Percentiles rank a stretch among this genome's conserved stretches.
phyloP scores from a whole-genome alignment of 2,888 invertebrate species.

The Cybosia mesomella region DNA sequence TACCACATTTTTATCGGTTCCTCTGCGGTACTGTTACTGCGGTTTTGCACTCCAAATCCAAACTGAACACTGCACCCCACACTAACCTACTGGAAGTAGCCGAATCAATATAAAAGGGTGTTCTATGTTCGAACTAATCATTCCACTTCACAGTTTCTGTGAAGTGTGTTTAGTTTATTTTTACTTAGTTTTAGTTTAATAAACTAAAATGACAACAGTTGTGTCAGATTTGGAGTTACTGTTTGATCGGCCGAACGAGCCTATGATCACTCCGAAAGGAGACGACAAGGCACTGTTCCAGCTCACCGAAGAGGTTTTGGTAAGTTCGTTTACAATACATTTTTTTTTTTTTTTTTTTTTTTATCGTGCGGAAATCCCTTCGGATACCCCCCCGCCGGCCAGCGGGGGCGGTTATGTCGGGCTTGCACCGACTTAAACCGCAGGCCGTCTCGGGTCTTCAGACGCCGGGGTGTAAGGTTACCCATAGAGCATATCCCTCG shows the following conservation, averaged over 20 bases:
- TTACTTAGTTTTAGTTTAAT: slow-evolving; percentile 29
- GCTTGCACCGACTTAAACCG: no score
- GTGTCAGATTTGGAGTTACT: slow-evolving; percentile 71
- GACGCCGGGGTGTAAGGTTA: no score
- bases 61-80: slow-evolving; percentile 45
- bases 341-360: not conserved
- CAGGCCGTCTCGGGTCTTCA: no score
- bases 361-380: no score
- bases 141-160: slow-evolving; percentile 77
- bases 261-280: slow-evolving; percentile 88
- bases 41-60: slow-evolving; percentile 61
- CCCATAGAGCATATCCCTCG: no score
- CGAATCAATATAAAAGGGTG: slow-evolving; percentile 37
- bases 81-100: slow-evolving; percentile 26
- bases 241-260: slow-evolving; percentile 88
- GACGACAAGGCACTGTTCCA: slow-evolving; percentile 87
- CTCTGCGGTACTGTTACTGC: slow-evolving; percentile 31
- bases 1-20: slow-evolving; percentile 53
- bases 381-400: no score
- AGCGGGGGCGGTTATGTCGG: no score
- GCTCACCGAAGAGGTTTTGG: slow-evolving; percentile 88
- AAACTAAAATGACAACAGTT: slow-evolving; percentile 63
- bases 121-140: slow-evolving; percentile 49
- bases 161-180: slow-evolving; percentile 63
- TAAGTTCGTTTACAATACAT: slow-evolving; percentile 72